Evolutionary conservation across 2,888 invertebrate genomes (phyloP), one percentile per base, ranked within the genome.

Genomic region (Thymelicus acteon): DNA sequence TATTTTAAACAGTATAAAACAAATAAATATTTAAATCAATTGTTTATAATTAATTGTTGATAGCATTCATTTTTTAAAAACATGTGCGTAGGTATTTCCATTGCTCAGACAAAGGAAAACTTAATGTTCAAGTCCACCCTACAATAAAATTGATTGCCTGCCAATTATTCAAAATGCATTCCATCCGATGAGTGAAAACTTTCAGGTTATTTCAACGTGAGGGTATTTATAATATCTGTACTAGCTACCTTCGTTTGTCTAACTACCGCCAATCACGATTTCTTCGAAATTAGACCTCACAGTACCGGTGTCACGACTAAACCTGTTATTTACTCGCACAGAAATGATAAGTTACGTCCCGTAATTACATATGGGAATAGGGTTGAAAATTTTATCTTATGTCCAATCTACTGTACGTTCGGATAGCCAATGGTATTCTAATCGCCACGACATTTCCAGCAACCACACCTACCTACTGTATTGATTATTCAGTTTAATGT

Each of bases 271-370:
- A 63, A 69, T 72, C 70, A 73, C 75, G 72, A 74, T 76, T 74
- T 74, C 67, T 72, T 75, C 74, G 72, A 75, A 75, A 74, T 75
- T 73, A 73, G 72, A 67, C 69, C 73, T 66, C 61, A 61, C 70
- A 63, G 37, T 63, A 76, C 75, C 77, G 78, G 77, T 80, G 81
- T 81, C 76, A 78, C 75, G 76, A 79, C 77, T 71, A 63, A 86
- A 81, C 86, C 89, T 85, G 82, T 88, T 82, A 90, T 91, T 90
- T 86, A 80, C 83, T 75, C 79, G 74, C 74, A 77, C 82, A 83
- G 82, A 89, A 90, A 90, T 91, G 86, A 90, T 85, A 87, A 83
- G 87, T 82, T 88, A 82, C 83, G 80, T 83, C 81, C 79, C 76
- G 82, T 88, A 89, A 91, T 90, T 85, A 86, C 82, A 73, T 80